phyloP scores from a whole-genome alignment of 2,797 vertebrate species.

The Nothura maculosa region DNA sequence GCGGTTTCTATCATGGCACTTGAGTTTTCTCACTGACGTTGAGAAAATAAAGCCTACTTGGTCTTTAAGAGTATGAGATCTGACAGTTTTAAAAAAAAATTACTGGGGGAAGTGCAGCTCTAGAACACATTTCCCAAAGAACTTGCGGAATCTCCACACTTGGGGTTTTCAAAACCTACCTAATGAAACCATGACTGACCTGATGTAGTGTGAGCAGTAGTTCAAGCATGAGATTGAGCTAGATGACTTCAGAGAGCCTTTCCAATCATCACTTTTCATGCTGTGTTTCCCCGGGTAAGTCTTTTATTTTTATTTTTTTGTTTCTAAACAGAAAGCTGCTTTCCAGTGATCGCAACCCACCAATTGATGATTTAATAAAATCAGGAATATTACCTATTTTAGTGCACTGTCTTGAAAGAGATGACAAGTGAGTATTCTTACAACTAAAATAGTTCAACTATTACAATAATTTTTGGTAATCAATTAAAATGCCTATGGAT shows the following conservation, averaged over 20 bases:
- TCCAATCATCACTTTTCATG: background rate
- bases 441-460: accelerated
- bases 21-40: background rate
- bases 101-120: background rate
- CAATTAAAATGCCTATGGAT: accelerated
- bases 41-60: background rate
- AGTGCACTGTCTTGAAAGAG: slow-evolving; percentile 98
- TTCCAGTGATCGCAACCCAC: slow-evolving; percentile 98
- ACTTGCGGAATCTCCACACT: accelerated
- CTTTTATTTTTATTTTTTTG: background rate
- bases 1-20: accelerated
- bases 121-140: background rate
- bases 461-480: background rate
- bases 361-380: slow-evolving; percentile 98
- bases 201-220: background rate
- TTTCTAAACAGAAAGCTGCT: slow-evolving; percentile 90
- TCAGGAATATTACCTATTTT: slow-evolving; percentile 98
- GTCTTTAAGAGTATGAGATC: background rate
- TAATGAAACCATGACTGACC: background rate
- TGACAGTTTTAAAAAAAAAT: no score
- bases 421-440: slow-evolving; percentile 93
- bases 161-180: background rate
- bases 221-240: accelerated
- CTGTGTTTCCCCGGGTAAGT: background rate
- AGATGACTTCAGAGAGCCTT: background rate